These are phyloP conservation scores for Nothoprocta perdicaria DNA, from an alignment of 2,113 vertebrate species.

Conservation along the genomic window DNA sequence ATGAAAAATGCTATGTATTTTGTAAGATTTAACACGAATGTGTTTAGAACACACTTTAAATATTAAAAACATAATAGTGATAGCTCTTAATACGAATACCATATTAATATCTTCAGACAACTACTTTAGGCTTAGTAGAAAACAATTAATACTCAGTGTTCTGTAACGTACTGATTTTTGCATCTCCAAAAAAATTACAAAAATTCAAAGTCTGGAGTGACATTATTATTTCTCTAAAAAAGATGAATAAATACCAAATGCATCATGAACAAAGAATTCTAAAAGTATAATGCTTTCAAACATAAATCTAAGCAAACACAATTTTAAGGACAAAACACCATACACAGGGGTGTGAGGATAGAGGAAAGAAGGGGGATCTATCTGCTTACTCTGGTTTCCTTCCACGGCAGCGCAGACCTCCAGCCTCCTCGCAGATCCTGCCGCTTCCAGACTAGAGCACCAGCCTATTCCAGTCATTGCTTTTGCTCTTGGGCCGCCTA, in stretches of 20 bases:
- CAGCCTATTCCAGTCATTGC: neutral
- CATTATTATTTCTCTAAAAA: neutral
- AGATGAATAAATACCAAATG: neutral
- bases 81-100: neutral
- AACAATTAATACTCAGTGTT: neutral
- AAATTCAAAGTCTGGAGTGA: neutral
- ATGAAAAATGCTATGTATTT: neutral
- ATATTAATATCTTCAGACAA: neutral
- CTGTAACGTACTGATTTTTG: neutral
- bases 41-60: neutral
- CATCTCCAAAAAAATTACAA: neutral
- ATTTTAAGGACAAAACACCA: neutral
- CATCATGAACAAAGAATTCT: neutral
- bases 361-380: neutral
- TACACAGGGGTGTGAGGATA: neutral
- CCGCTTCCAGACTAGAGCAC: neutral
- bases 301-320: no score
- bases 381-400: neutral
- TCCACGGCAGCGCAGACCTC: neutral
- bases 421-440: fast-evolving
- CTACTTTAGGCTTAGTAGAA: neutral
- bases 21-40: neutral
- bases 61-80: neutral
- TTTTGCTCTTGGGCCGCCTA: neutral
- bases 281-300: neutral